A percentile compares a stretch with the other conserved stretches of the same genome.
Conservation (phyloP, 2,888 invertebrate genomes). For the Encarsia formosa region DNA sequence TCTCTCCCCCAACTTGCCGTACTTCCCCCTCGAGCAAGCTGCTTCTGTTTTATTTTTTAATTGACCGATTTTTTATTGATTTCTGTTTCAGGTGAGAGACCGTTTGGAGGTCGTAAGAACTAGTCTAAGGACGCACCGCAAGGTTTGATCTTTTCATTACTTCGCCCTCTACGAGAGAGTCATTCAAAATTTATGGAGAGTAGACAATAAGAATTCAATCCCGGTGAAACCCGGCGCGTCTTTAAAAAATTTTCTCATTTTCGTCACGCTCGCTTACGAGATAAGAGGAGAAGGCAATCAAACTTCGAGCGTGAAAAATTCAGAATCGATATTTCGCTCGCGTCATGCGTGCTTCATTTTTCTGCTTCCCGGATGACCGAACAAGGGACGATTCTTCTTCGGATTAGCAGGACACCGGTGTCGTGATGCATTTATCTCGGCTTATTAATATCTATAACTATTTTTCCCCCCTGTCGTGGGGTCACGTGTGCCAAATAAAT, state of each 20-base stretch:
- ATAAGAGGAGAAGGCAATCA: slow-evolving; percentile 12
- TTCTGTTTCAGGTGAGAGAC: slow-evolving; percentile 15
- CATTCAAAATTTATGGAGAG: neutral
- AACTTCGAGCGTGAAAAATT: slow-evolving; percentile 18
- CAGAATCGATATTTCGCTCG: slow-evolving; percentile 2
- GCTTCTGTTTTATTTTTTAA: too few species aligned
- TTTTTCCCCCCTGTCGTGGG: too few species aligned
- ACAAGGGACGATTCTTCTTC: too few species aligned
- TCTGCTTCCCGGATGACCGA: neutral
- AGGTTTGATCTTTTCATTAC: neutral
- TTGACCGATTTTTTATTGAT: too few species aligned
- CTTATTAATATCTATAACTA: too few species aligned
- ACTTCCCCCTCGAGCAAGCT: neutral
- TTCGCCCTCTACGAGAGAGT: neutral
- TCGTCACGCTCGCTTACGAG: slow-evolving; percentile 4
- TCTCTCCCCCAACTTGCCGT: too few species aligned
- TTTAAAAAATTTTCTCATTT: slow-evolving; percentile 11
- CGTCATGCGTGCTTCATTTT: neutral
- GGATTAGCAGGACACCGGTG: too few species aligned
- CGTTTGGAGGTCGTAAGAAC: neutral
- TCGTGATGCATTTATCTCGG: too few species aligned
- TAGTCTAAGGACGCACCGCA: neutral
- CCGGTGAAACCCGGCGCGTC: neutral
- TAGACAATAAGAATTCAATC: too few species aligned
- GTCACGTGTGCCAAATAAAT: too few species aligned